Base-by-base conservation (phyloP, 2,113 vertebrate genomes). In the Terrapene triunguis region DNA sequence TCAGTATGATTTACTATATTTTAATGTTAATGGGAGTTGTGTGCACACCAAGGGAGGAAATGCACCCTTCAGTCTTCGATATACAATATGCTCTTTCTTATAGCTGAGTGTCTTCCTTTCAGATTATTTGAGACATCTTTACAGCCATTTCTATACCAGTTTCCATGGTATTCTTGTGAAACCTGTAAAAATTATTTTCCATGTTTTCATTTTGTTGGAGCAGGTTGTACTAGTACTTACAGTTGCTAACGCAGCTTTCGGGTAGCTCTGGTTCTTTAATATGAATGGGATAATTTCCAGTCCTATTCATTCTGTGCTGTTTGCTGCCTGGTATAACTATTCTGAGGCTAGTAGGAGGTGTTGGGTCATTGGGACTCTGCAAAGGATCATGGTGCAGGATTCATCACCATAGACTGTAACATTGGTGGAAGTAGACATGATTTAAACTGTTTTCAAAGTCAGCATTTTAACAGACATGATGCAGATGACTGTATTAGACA, bases 111-210 rank as follows among this genome's bases (percentile, higher is more conserved):
- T 91, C 84, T 97, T 94, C 82, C 74, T 92, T 84, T 90, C 88
- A 91, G 88, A 89, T 96, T 92, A 90, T 74, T 44, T 86, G 24
- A 76, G n/a, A 76, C 89, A 80, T 78, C 50, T 97, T 84, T 93
- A 57, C 57, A 84, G 8, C 95, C 89, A 93, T 93, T 95, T 96
- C 94, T 93, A 38, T 92, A 82, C 95, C 93, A 86, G 93, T 97
- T 98, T 97, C 95, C 95, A 96, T 97, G 94, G 94, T 85, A 93
- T 97, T 98, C 89, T 88, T 90, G 62, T 59, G 86, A 93, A 97
- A 96, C 84, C 88, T 90, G 84, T 92, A 97, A 95, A 92, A 96
- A 83, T 97, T 94, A 88, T 89, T 92, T 53, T n/a, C 87, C 76
- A 74, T 78, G 62, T 91, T 89, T 80, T 83, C 29, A 84, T 69